Percentiles rank a stretch among this genome's conserved stretches.
phyloP scores from a whole-genome alignment of 1,140 invertebrate genomes.

The Drosophila murphyi region DNA sequence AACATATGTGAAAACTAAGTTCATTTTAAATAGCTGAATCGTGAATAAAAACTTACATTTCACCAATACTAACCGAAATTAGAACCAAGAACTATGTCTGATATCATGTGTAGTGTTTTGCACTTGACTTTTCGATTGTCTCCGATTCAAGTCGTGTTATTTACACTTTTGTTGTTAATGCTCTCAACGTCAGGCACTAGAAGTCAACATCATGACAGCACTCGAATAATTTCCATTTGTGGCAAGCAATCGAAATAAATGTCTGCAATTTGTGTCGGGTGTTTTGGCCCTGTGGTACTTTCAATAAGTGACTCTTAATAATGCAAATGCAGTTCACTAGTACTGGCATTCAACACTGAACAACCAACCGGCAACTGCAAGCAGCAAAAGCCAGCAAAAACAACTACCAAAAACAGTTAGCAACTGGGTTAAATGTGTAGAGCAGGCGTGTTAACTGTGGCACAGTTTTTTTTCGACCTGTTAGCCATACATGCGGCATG shows the following conservation, averaged over 20 bases:
- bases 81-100: not conserved
- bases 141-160: not conserved
- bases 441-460: slow-evolving; percentile 26
- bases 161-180: slow-evolving; percentile 1
- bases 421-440: slow-evolving; percentile 38
- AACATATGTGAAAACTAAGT: not conserved
- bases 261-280: slow-evolving; percentile 44
- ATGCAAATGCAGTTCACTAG: slow-evolving; percentile 37
- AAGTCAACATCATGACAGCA: not conserved
- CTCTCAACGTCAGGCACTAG: not conserved
- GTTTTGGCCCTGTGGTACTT: slow-evolving; percentile 19
- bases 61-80: not conserved
- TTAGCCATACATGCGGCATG: slow-evolving; percentile 5
- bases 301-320: slow-evolving; percentile 67
- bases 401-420: not conserved
- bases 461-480: slow-evolving; percentile 41
- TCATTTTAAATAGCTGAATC: too few species aligned
- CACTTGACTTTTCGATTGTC: not conserved
- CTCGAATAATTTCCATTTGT: slow-evolving; percentile 24
- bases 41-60: too few species aligned
- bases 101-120: not conserved
- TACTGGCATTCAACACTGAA: slow-evolving; percentile 12
- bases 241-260: slow-evolving; percentile 44
- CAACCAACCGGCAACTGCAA: slow-evolving; percentile 5
- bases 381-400: slow-evolving; percentile 4